phyloP scores from a whole-genome alignment of 2,797 vertebrate species.

The Loriculus beryllinus region DNA sequence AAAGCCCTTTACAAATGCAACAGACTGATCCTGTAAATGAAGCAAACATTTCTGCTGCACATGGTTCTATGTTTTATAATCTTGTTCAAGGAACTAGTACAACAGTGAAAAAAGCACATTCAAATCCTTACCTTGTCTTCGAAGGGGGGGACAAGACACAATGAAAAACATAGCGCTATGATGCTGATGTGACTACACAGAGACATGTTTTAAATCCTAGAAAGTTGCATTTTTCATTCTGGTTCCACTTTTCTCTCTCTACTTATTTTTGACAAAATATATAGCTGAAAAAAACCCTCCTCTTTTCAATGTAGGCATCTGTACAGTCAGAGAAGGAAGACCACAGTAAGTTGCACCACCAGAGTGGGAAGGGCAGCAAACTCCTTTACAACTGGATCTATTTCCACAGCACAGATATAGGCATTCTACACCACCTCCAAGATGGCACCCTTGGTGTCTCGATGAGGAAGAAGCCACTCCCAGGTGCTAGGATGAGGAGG shows the following conservation, averaged over 20 bases:
- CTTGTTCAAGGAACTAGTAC: rapidly evolving
- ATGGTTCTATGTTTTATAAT: rapidly evolving
- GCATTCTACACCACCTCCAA: rapidly evolving
- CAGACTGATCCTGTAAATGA: rapidly evolving
- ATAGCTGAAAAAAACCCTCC: no score
- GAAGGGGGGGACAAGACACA: no score
- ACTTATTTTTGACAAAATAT: no score
- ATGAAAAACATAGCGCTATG: no score
- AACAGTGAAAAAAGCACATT: neutral
- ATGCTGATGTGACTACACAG: no score
- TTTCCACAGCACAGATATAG: neutral
- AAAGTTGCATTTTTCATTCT: no score
- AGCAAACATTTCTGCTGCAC: neutral
- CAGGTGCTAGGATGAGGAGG: no score
- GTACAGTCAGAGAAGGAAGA: neutral
- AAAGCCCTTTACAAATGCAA: rapidly evolving
- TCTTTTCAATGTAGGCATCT: neutral
- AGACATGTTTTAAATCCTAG: no score
- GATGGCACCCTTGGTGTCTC: neutral
- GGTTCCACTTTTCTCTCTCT: no score
- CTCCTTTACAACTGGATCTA: neutral
- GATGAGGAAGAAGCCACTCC: neutral
- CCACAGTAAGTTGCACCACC: neutral
- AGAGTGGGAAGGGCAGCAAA: neutral
- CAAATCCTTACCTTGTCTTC: no score